Evolutionary conservation across 2,113 vertebrate genomes (phyloP).

Genomic region (Daphoenositta chrysoptera): DNA sequence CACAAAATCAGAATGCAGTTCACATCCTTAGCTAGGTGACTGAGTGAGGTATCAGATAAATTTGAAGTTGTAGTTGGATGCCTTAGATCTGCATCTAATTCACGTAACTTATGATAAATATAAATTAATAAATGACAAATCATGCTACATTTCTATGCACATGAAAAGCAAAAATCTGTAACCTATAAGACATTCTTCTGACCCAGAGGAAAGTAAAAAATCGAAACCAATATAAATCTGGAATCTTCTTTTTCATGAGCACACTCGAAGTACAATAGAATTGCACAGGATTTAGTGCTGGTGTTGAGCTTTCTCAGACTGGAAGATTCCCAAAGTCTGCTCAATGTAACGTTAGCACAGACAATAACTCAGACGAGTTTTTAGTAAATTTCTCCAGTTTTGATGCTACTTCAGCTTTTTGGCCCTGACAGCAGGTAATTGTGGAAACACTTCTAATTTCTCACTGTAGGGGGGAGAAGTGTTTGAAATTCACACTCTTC

Average conservation of each 20-base stretch:
- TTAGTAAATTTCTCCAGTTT: background rate
- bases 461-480: background rate
- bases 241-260: background rate
- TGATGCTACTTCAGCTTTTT: background rate
- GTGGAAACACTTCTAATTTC: background rate
- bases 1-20: background rate
- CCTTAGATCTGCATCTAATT: background rate
- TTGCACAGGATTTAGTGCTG: background rate
- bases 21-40: background rate
- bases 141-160: background rate
- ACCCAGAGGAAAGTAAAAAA: background rate
- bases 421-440: background rate
- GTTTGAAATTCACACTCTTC: background rate
- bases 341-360: background rate
- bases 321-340: background rate
- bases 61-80: background rate
- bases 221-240: background rate
- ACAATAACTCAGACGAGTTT: background rate
- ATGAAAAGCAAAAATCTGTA: background rate
- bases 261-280: background rate
- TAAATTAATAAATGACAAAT: background rate
- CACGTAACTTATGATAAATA: background rate
- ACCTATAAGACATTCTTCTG: background rate
- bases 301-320: background rate
- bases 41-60: background rate